Conservation (phyloP, 2,888 invertebrate genomes). For the Biston betularia region DNA sequence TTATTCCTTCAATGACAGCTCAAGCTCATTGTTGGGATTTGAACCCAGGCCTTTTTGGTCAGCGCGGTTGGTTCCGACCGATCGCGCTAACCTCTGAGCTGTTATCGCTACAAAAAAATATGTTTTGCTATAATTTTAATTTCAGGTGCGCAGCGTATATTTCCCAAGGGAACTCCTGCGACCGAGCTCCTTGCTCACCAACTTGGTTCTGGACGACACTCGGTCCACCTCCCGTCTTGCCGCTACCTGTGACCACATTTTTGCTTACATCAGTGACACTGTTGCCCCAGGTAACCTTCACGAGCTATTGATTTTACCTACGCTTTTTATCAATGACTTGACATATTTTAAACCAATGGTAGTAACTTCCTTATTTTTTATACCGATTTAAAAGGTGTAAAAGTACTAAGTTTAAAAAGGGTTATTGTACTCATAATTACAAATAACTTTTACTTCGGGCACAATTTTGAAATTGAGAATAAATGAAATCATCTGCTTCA, state of each 20-base stretch:
- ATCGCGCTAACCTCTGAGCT: too few relatives aligned
- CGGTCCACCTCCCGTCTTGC: conserved; percentile 81
- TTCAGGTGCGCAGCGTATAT: conserved; percentile 87
- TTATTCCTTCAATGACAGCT: too few relatives aligned
- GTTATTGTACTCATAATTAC: too few relatives aligned
- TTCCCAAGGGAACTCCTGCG: conserved; percentile 91
- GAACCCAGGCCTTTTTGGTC: too few relatives aligned
- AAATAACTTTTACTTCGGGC: too few relatives aligned
- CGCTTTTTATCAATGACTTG: not conserved
- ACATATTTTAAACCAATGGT: not conserved
- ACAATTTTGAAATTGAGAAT: too few relatives aligned
- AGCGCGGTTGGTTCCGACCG: too few relatives aligned
- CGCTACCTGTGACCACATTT: conserved; percentile 90
- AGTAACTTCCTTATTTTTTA: too few relatives aligned
- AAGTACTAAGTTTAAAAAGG: too few relatives aligned
- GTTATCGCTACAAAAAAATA: not conserved
- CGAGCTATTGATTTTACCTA: not conserved
- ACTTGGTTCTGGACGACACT: conserved; percentile 92
- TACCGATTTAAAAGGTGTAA: too few relatives aligned
- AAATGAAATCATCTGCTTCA: too few relatives aligned
- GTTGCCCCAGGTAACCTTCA: conserved; percentile 89
- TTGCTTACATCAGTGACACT: conserved; percentile 93
- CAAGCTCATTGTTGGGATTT: too few relatives aligned
- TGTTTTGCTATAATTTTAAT: conserved; percentile 20
- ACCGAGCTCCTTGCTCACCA: conserved; percentile 92